Conservation (phyloP, 2,888 invertebrate genomes). For the Hemistola chrysoprasaria region DNA sequence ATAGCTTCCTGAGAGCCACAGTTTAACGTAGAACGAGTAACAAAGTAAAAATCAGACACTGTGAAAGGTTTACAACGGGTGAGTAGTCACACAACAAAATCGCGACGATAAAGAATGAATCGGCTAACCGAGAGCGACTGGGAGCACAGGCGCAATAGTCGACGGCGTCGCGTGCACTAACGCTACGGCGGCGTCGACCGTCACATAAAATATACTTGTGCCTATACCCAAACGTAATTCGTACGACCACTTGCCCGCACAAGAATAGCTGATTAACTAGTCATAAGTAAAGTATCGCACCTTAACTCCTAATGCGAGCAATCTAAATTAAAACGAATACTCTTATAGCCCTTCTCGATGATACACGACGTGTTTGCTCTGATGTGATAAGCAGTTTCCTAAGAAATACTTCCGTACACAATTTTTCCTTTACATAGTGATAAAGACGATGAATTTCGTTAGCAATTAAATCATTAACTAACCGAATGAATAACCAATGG, state of each 20-base stretch:
- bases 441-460: constrained; percentile 16
- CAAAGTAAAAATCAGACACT: no score
- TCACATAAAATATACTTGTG: no score
- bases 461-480: constrained; percentile 19
- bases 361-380: neutral
- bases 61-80: no score
- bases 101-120: constrained; percentile 44
- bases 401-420: constrained; percentile 3
- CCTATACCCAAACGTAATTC: constrained; percentile 31
- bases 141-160: constrained; percentile 36
- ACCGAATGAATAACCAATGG: constrained; percentile 17
- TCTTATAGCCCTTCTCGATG: neutral
- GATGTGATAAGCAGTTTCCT: constrained; percentile 2
- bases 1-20: constrained; percentile 20
- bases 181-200: constrained; percentile 41
- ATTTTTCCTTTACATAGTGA: constrained; percentile 11
- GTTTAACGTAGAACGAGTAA: constrained; percentile 3
- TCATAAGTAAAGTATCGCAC: no score
- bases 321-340: no score
- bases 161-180: constrained; percentile 63
- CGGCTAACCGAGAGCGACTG: constrained; percentile 32
- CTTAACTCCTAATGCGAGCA: no score
- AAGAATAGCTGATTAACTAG: constrained; percentile 71
- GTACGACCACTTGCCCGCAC: constrained; percentile 50
- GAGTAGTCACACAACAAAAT: constrained; percentile 39